Percentiles rank a stretch among this genome's conserved stretches.
phyloP scores from a whole-genome alignment of 1,140 invertebrate genomes.

The Amyelois transitella region DNA sequence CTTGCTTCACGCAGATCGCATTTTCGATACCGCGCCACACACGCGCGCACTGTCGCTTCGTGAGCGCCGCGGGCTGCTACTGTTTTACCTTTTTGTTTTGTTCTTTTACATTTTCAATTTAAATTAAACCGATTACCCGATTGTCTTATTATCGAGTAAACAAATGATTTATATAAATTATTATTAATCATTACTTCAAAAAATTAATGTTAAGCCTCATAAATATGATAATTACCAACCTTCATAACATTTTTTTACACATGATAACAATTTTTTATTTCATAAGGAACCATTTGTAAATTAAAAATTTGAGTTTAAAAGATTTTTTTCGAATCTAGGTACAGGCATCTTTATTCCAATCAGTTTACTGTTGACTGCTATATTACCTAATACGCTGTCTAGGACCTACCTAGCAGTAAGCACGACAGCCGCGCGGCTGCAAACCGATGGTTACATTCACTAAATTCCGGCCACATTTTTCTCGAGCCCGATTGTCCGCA shows the following conservation, averaged over 20 bases:
- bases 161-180: background rate
- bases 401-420: too few relatives aligned
- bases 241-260: too few relatives aligned
- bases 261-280: too few relatives aligned
- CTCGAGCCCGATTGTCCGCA: conserved; percentile 66
- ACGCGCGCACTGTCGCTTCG: conserved; percentile 2
- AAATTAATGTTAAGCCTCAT: too few relatives aligned
- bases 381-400: too few relatives aligned
- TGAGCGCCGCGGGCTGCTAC: conserved; percentile 31
- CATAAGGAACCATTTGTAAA: too few relatives aligned
- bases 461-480: conserved; percentile 68
- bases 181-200: too few relatives aligned
- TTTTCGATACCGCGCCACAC: conserved; percentile 8
- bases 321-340: too few relatives aligned
- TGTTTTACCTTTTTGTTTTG: conserved; percentile 42
- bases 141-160: conserved; percentile 28
- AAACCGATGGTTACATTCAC: conserved; percentile 58
- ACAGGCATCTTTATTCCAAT: too few relatives aligned
- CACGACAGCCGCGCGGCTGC: conserved; percentile 34
- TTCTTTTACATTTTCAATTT: conserved; percentile 27
- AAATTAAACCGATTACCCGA: conserved; percentile 29
- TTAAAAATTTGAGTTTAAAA: too few relatives aligned
- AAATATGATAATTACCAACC: too few relatives aligned
- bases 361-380: too few relatives aligned
- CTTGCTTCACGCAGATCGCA: background rate